phyloP scores from a whole-genome alignment of 2,888 invertebrate genomes.

The Pandemis heparana region DNA sequence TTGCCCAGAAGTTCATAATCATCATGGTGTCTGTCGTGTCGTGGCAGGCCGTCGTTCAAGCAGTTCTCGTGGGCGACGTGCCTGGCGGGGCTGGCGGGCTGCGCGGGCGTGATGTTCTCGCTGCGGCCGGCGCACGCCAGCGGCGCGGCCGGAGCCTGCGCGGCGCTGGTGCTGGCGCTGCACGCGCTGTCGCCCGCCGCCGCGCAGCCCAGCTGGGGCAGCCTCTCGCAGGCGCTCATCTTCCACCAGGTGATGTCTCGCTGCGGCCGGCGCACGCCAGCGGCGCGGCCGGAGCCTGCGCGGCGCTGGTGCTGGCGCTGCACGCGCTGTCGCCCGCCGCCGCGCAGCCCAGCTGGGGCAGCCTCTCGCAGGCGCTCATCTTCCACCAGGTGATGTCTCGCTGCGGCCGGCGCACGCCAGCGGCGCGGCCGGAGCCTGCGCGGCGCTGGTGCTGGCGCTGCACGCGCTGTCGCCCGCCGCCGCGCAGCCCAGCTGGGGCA shows the following conservation, averaged over 20 bases:
- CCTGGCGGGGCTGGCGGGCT: slow-evolving; percentile 93
- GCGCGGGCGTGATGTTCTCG: slow-evolving; percentile 96
- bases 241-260: slow-evolving; percentile 93
- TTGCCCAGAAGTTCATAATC: too few species aligned
- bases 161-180: slow-evolving; percentile 93
- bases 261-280: slow-evolving; percentile 82
- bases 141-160: slow-evolving; percentile 93
- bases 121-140: slow-evolving; percentile 96
- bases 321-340: slow-evolving; percentile 96
- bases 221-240: slow-evolving; percentile 99
- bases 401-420: too few species aligned
- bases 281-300: slow-evolving; percentile 93
- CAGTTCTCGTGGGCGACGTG: slow-evolving; percentile 98
- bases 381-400: slow-evolving; percentile 93
- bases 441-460: slow-evolving; percentile 88
- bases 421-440: too few species aligned
- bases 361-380: slow-evolving; percentile 99
- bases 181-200: slow-evolving; percentile 96
- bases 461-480: slow-evolving; percentile 96
- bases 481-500: slow-evolving; percentile 88
- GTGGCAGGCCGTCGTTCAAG: slow-evolving; percentile 95
- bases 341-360: slow-evolving; percentile 95
- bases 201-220: slow-evolving; percentile 95
- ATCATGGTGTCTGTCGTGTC: too few species aligned
- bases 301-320: slow-evolving; percentile 93